Percentiles rank a stretch among this genome's conserved stretches.
Evolutionary conservation across 2,113 vertebrate genomes (phyloP).

Genomic region (Eublepharis macularius): DNA sequence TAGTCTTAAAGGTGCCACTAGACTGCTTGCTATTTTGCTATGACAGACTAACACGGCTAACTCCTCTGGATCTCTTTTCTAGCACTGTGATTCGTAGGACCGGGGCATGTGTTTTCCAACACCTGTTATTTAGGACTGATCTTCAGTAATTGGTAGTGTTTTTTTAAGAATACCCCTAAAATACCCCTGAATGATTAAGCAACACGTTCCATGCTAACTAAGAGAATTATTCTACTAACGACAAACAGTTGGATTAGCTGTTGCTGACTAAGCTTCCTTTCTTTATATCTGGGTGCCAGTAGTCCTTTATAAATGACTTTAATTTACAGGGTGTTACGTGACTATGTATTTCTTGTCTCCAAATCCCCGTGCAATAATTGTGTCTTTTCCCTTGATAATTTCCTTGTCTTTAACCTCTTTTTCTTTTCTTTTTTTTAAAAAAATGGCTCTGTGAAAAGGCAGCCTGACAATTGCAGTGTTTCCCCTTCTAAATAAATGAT

Average conservation of each 20-base stretch:
- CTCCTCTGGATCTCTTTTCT: no score
- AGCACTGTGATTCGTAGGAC: neutral
- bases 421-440: slow-evolving; percentile 2
- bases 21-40: no score
- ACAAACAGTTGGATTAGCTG: slow-evolving; percentile 52
- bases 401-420: slow-evolving; percentile 79
- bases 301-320: slow-evolving; percentile 90
- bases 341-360: slow-evolving; percentile 64
- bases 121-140: neutral
- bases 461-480: slow-evolving; percentile 10
- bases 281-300: slow-evolving; percentile 40
- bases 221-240: slow-evolving; percentile 36
- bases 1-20: no score
- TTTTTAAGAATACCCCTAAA: neutral
- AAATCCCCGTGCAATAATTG: slow-evolving; percentile 77
- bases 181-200: slow-evolving; percentile 26
- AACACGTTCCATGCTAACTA: slow-evolving; percentile 29
- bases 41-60: no score
- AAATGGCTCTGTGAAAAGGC: neutral
- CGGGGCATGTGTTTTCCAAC: neutral
- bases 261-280: slow-evolving; percentile 67
- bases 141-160: neutral
- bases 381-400: slow-evolving; percentile 69
- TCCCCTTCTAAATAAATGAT: neutral
- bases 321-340: slow-evolving; percentile 86